A percentile compares a stretch with the other conserved stretches of the same genome.
Conservation (phyloP, 2,888 invertebrate species). For the Ryuthela nishihirai region DNA sequence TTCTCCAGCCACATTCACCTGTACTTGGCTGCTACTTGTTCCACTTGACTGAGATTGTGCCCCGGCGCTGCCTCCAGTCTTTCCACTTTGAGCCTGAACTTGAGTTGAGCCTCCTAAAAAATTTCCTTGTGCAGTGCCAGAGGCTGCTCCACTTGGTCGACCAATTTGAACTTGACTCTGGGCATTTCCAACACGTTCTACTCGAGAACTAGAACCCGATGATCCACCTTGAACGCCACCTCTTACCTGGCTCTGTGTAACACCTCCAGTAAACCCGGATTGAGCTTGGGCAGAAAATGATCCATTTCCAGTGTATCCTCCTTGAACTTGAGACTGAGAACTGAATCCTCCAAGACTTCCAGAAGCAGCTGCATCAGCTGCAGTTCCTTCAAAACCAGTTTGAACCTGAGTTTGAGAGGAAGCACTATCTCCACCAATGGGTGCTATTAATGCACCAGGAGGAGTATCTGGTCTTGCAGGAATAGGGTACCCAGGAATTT, state of each 20-base stretch:
- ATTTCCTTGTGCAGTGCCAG: slow-evolving; percentile 29
- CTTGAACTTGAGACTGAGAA: slow-evolving; percentile 35
- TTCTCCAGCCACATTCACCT: slow-evolving; percentile 28
- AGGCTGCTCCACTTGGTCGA: slow-evolving; percentile 28
- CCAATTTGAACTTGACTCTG: slow-evolving; percentile 36
- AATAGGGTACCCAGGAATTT: background rate
- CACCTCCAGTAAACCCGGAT: slow-evolving; percentile 32
- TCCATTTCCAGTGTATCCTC: slow-evolving; percentile 31
- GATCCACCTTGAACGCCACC: slow-evolving; percentile 24
- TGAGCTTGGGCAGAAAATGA: slow-evolving; percentile 38
- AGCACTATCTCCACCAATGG: slow-evolving; percentile 12
- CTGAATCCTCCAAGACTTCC: slow-evolving; percentile 17
- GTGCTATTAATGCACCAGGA: background rate
- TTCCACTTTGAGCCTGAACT: slow-evolving; percentile 22
- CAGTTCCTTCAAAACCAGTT: slow-evolving; percentile 24
- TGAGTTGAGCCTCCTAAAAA: slow-evolving; percentile 23
- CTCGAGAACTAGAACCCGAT: slow-evolving; percentile 32
- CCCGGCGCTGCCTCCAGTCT: slow-evolving; percentile 27
- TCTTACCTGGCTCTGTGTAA: slow-evolving; percentile 29
- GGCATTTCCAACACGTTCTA: slow-evolving; percentile 24
- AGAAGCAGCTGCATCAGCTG: slow-evolving; percentile 32
- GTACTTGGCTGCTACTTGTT: slow-evolving; percentile 24
- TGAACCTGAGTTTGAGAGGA: slow-evolving; percentile 33
- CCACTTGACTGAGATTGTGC: slow-evolving; percentile 33
- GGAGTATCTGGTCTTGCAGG: background rate